Evolutionary conservation across 2,113 vertebrate genomes (phyloP), one percentile per base, ranked within the genome.

Genomic region (Notothenia coriiceps): DNA sequence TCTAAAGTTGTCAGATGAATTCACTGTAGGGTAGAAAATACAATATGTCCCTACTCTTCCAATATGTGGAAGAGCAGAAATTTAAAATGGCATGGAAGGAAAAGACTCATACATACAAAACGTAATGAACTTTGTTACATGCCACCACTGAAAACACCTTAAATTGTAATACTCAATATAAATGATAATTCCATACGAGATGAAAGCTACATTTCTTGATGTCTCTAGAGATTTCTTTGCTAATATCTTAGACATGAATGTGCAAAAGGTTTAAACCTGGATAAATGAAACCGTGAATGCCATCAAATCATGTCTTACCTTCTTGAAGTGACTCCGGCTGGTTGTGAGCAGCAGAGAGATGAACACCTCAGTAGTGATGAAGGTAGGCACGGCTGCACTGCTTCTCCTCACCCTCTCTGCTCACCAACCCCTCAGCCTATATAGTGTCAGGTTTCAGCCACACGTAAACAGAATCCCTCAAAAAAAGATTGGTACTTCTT

Each of bases 401-500:
- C 55, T 81, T 83, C 22, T 73, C 55, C 80, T 78, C 74, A 49
- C 13, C 74, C 74, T 75, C 52, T 70, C 56, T 5, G 17, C 78
- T 73, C 74, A 61, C 64, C 29, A 35, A 54, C 57, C 74, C 74
- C 51, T 43, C 84, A 54, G 44, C 90, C 80, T 83, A 82, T 44
- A 46, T 74, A 47, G 93, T 85, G 77, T 92, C 90, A 70, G 12
- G 75, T 92, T 92, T 82, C 92, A 92, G 62, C 70, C 83, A 43
- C 61, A 59, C 50, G 44, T 22, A 71, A 40, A 40, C 15, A n/a
- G 9, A 74, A 71, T 75, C 20, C 12, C 40, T 6, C 9, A 6
- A 33, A 62, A 73, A 8, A 57, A 51, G 17, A 35, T 35, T 35
- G 6, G 6, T 6, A 25, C 22, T 59, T 57, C 15, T 70, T 43